A percentile compares a stretch with the other conserved stretches of the same genome.
Evolutionary conservation across 2,113 vertebrate genomes (phyloP).

Genomic region (Haplotaxodon microlepis): DNA sequence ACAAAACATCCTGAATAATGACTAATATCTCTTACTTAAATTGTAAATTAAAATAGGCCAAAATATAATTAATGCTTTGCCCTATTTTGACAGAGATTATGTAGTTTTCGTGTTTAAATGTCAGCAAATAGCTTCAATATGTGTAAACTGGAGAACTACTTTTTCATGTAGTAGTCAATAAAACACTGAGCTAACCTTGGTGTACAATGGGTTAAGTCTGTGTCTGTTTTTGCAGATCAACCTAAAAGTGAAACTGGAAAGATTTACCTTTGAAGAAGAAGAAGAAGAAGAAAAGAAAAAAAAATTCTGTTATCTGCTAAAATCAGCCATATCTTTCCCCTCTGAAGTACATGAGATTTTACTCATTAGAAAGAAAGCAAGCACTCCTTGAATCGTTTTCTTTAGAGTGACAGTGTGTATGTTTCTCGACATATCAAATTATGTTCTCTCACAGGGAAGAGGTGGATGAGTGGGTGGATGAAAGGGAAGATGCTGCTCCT

Average conservation of each 20-base stretch:
- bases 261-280: background rate
- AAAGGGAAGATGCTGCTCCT: background rate
- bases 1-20: background rate
- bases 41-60: background rate
- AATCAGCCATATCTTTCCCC: background rate
- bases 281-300: background rate
- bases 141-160: background rate
- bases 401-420: background rate
- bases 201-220: background rate
- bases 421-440: slow-evolving; percentile 4
- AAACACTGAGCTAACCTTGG: background rate
- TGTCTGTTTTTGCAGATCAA: slow-evolving; percentile 9
- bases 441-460: background rate
- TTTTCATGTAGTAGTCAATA: background rate
- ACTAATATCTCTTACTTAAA: background rate
- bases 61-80: background rate
- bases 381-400: background rate
- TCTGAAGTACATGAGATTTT: background rate
- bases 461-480: slow-evolving; percentile 13
- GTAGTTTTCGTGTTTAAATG: background rate
- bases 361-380: background rate
- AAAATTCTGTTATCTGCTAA: background rate
- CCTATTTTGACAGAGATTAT: background rate
- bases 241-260: background rate
- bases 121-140: background rate